phyloP scores from a whole-genome alignment of 2,113 vertebrate species.

The Antechinus stuartii region DNA sequence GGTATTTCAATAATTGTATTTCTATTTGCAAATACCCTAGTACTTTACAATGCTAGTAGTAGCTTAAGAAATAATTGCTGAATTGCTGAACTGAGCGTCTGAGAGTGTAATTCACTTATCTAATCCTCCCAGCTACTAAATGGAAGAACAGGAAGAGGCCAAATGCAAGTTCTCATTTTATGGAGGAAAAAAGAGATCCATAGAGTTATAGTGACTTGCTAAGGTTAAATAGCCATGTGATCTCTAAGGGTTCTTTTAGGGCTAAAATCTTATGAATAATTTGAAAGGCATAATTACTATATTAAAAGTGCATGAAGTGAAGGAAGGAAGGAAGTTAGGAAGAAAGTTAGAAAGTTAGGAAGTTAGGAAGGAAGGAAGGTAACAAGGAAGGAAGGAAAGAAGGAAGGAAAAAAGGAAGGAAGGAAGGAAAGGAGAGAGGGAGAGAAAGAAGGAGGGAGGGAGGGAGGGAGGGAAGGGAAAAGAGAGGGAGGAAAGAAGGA shows the following conservation, averaged over 20 bases:
- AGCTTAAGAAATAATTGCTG: background rate
- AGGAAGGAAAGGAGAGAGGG: too few species aligned
- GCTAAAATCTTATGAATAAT: background rate
- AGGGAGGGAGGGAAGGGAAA: too few species aligned
- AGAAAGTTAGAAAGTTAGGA: background rate
- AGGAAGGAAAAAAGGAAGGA: too few species aligned
- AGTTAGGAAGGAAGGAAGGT: background rate
- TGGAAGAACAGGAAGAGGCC: background rate
- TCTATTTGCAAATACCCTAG: background rate
- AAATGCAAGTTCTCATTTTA: background rate
- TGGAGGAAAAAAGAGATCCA: background rate
- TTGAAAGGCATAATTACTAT: background rate
- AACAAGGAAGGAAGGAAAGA: too few species aligned
- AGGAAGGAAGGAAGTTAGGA: background rate
- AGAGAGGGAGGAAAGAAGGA: too few species aligned
- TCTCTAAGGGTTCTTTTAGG: background rate
- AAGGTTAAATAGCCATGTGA: background rate
- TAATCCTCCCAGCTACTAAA: background rate
- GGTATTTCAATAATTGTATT: background rate
- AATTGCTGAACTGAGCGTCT: background rate
- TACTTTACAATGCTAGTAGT: background rate
- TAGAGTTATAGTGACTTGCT: background rate
- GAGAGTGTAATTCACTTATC: background rate
- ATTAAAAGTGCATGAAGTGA: background rate
- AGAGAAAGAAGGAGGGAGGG: fast-evolving